phyloP scores from a whole-genome alignment of 2,797 vertebrate genomes.

The Heterohyrax brucei region DNA sequence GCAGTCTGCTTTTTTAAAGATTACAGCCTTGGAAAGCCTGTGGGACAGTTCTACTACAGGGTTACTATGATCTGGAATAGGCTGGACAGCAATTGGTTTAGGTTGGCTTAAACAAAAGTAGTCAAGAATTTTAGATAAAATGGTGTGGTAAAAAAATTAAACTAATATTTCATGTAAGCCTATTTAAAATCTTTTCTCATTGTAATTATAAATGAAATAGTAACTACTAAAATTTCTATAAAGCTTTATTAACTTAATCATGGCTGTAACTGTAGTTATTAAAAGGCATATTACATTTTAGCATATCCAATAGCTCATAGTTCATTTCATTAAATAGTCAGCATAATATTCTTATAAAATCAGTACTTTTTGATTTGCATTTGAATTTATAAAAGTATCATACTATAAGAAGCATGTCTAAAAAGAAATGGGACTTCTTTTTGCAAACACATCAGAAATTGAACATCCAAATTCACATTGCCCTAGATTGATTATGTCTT shows the following conservation, averaged over 20 bases:
- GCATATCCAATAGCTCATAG: not conserved
- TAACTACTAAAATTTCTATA: not conserved
- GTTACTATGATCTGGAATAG: no score
- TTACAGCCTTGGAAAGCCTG: no score
- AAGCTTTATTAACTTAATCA: constrained; percentile 6
- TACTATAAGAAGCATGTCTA: not conserved
- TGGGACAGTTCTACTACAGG: no score
- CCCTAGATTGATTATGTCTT: not conserved
- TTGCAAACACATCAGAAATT: not conserved
- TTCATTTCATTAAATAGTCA: constrained; percentile 22
- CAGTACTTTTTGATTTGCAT: not conserved
- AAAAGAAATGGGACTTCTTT: not conserved
- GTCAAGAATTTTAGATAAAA: not conserved
- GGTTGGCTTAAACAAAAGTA: not conserved
- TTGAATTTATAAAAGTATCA: constrained; percentile 27
- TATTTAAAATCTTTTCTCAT: not conserved
- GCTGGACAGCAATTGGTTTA: no score
- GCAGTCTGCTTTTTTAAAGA: no score
- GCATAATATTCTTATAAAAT: constrained; percentile 23
- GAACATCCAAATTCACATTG: constrained; percentile 5
- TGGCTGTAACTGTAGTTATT: not conserved
- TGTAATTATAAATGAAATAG: constrained; percentile 15
- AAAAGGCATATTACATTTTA: constrained; percentile 9
- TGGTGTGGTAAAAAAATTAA: not conserved
- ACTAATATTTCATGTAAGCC: not conserved